Base-by-base conservation (phyloP, 2,113 vertebrate genomes). In the Empidonax alnorum region DNA sequence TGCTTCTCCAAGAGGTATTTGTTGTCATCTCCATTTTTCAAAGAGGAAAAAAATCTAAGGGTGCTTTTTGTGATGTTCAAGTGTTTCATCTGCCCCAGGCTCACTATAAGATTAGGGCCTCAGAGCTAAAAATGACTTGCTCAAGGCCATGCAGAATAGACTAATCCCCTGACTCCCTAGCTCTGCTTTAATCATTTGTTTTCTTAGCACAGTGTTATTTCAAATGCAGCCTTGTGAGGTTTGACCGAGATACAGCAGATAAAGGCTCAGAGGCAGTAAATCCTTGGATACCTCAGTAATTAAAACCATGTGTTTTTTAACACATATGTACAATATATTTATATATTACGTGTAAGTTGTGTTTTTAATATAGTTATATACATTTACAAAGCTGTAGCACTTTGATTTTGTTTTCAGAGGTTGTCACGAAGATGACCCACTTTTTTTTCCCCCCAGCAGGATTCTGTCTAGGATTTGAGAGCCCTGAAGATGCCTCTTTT, bases 151-250 rank as follows among this genome's bases (percentile, higher is more conserved):
- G 50, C 90, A 94, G 82, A 75, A 66, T 83, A 90, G 78, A 84
- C 85, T 97, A 96, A 96, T 96, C 92, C 76, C 90, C 42, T 88
- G 85, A 69, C 85, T 94, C 65, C 63, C 33, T 55, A 77, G 79
- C 75, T 94, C 85, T 92, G 68, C 94, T 96, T 93, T 96, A 93
- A 95, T 95, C 16, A 61, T 96, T 93, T 76, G 68, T 93, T 96
- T 94, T 39, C 94, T 95, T 88, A 80, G 85, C 5, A 5, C 84
- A 91, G 91, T 77, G 89, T 93, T 87, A 93, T 94, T 91, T 96
- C 90, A 86, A 42, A 87, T 50, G 44, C 82, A 88, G 82, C 82
- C 72, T 86, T 59, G 65, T 1, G 47, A 94, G 90, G 59, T 93
- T 93, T 96, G 87, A 86, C 89, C 2, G n/a, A 96, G 85, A 94